Base-by-base conservation (phyloP, 2,888 invertebrate species). In the Rapana venosa region DNA sequence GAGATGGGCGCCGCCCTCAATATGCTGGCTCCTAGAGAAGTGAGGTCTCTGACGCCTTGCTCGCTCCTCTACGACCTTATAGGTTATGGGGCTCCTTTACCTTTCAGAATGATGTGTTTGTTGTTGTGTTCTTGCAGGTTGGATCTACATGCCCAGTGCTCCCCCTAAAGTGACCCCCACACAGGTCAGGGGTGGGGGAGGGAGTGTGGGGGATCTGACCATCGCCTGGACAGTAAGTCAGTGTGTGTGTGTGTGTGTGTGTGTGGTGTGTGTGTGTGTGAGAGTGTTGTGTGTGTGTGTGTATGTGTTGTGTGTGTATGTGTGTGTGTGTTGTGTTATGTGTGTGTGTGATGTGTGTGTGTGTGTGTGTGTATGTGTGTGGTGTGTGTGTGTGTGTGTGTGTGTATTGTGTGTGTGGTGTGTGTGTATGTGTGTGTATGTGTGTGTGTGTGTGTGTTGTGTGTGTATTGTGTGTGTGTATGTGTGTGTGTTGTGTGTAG, bases 141-240 rank as follows among this genome's bases (percentile, higher is more conserved):
- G 81, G 81, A 61, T 91, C 26, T 88, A 89, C 17, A 92, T 93
- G 15, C 92, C 92, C n/a, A 91, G 91, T 35, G 99, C 99, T 0
- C 97, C 97, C 77, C 94, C 94, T 20, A 90, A 87, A 20, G 90
- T 91, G 11, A 90, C 92, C 15, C 94, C 94, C 0, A 81, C 90
- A 11, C 89, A 98, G 93, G 97, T 99, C 70, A 97, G 98, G 26
- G 99, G 99, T 0, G 99, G 99, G 8, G 98, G 99, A 81, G 99
- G 99, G n/a, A 98, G 98, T 96, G 98, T 98, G 91, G 98, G 99
- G 0, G 98, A 99, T 95, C 97, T 99, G 2, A 98, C 98, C 0
- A 98, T 99, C 89, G 98, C 97, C 0, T 99, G 99, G 99, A 97
- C 96, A 94, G 95, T 95, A 91, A 90, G 93, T 92, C 47, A 79